A percentile compares a stretch with the other conserved stretches of the same genome.
These are phyloP conservation scores for Timandra comae DNA, from an alignment of 2,888 invertebrate genomes.

Conservation along the genomic window DNA sequence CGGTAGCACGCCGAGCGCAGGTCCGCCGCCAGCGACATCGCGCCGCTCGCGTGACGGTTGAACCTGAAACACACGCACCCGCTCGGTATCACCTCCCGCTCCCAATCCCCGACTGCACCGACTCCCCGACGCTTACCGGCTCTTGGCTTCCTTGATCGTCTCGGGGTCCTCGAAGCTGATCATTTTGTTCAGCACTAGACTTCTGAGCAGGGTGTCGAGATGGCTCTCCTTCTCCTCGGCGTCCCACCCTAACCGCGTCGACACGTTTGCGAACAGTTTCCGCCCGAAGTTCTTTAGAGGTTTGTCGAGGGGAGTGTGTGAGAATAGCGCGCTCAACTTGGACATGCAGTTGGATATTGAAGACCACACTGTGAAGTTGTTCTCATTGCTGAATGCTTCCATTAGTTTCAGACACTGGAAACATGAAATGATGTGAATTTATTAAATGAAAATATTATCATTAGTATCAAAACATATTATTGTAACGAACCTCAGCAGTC, in stretches of 20 bases:
- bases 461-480: no score
- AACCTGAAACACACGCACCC: constrained; percentile 66
- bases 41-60: constrained; percentile 80
- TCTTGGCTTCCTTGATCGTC: constrained; percentile 86
- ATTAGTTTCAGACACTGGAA: constrained; percentile 84
- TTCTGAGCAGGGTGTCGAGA: constrained; percentile 89
- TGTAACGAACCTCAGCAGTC: constrained; percentile 89
- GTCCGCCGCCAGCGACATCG: constrained; percentile 85
- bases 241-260: constrained; percentile 89
- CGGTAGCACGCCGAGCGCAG: constrained; percentile 91
- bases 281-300: constrained; percentile 86
- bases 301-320: constrained; percentile 85
- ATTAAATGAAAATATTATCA: no score
- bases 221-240: constrained; percentile 89
- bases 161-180: constrained; percentile 88
- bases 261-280: constrained; percentile 83
- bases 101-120: no score
- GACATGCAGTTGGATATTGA: constrained; percentile 86
- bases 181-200: constrained; percentile 88
- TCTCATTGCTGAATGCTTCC: constrained; percentile 89
- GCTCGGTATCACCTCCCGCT: constrained; percentile 21
- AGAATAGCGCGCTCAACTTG: constrained; percentile 85
- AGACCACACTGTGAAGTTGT: constrained; percentile 96
- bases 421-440: constrained; percentile 6
- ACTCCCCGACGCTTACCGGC: constrained; percentile 53